Conservation (phyloP, 2,797 vertebrate genomes). For the Prunella strophiata region DNA sequence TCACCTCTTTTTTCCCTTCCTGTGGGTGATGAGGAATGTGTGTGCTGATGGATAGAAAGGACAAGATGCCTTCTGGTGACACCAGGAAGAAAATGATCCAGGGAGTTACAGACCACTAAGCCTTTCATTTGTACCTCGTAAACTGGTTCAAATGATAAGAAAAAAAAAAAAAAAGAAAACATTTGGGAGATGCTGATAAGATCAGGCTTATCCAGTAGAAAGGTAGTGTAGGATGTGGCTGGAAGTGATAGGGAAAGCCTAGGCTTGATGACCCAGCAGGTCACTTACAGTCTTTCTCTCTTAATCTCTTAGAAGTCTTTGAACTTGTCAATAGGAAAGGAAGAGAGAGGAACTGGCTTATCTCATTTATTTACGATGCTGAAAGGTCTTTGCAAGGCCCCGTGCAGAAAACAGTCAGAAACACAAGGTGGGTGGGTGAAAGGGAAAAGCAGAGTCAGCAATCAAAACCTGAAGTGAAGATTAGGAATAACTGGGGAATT, state of each 20-base stretch:
- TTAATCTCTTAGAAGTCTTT: slow-evolving; percentile 61
- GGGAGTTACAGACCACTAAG: slow-evolving; percentile 12
- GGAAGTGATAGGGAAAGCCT: slow-evolving; percentile 55
- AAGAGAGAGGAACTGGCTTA: slow-evolving; percentile 46
- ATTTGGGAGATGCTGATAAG: slow-evolving; percentile 52
- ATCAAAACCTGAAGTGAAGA: neutral
- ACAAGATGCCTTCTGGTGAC: neutral
- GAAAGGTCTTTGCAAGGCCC: slow-evolving; percentile 31
- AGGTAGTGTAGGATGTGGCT: slow-evolving; percentile 45
- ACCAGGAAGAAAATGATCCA: slow-evolving; percentile 14
- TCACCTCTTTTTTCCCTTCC: neutral
- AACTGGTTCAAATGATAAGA: slow-evolving; percentile 52
- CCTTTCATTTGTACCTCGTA: slow-evolving; percentile 47
- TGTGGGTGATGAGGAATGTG: neutral
- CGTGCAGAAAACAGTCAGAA: neutral
- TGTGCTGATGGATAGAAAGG: neutral
- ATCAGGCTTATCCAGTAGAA: slow-evolving; percentile 63
- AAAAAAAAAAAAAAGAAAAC: neutral
- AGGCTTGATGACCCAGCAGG: slow-evolving; percentile 50
- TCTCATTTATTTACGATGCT: slow-evolving; percentile 43
- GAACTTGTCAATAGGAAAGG: slow-evolving; percentile 41
- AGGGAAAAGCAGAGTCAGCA: neutral
- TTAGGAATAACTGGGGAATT: neutral
- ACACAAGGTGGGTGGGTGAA: neutral
- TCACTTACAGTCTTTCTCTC: slow-evolving; percentile 50